Evolutionary conservation across 64 coral and sea anemone genomes (phyloP).

Genomic region (Pachyseris speciosa): DNA sequence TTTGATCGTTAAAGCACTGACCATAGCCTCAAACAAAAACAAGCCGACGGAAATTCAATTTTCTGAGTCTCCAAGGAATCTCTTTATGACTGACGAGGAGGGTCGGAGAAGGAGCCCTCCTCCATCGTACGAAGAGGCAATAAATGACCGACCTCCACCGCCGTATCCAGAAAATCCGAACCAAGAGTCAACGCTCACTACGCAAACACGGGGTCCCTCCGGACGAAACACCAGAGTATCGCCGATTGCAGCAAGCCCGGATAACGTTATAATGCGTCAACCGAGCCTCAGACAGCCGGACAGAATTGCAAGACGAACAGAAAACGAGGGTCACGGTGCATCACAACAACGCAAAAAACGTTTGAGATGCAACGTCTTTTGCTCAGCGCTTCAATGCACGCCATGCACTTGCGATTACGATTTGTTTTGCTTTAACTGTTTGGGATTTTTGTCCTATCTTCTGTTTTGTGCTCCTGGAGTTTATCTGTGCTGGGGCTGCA

Average conservation of each 20-base stretch:
- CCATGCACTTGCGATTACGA: conserved; percentile 28
- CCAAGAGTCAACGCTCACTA: not conserved
- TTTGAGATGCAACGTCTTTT: not conserved
- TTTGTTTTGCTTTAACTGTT: conserved; percentile 38
- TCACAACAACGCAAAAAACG: not conserved
- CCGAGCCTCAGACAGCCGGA: not conserved
- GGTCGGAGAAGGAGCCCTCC: not conserved
- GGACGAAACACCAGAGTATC: not conserved
- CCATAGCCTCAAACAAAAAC: no score
- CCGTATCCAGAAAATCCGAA: not conserved
- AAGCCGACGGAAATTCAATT: no score
- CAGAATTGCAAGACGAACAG: not conserved
- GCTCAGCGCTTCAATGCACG: conserved; percentile 12
- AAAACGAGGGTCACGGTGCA: not conserved
- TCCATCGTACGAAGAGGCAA: conserved; percentile 16
- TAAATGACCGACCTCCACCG: conserved; percentile 2
- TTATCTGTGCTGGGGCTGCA: conserved; percentile 22
- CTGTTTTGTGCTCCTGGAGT: conserved; percentile 18
- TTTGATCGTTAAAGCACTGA: no score
- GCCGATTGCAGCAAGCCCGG: not conserved
- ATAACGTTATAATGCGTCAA: not conserved
- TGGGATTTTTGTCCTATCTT: conserved; percentile 36
- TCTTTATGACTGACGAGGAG: not conserved
- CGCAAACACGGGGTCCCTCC: not conserved
- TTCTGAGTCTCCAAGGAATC: no score